A percentile compares a stretch with the other conserved stretches of the same genome.
These are phyloP conservation scores for Physocephala rufipes DNA, from an alignment of 2,888 invertebrate genomes.

Conservation along the genomic window DNA sequence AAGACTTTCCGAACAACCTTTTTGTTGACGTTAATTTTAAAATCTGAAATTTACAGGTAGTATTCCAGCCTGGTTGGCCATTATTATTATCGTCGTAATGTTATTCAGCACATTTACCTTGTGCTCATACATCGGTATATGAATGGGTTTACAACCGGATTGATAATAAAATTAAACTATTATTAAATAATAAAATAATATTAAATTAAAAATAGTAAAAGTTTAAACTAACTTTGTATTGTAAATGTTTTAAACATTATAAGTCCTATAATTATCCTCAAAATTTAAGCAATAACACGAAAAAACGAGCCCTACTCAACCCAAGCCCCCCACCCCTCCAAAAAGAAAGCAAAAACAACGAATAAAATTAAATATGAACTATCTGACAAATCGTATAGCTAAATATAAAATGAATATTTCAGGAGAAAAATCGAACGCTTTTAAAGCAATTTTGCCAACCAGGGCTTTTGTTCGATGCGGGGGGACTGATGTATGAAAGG, in stretches of 20 bases:
- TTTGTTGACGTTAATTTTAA: slow-evolving; percentile 36
- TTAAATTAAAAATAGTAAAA: slow-evolving; percentile 6
- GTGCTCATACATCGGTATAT: slow-evolving; percentile 86
- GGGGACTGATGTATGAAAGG: too few species aligned
- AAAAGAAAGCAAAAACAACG: too few species aligned
- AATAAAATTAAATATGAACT: too few species aligned
- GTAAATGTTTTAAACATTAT: too few species aligned
- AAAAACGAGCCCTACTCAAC: too few species aligned
- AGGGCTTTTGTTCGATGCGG: too few species aligned
- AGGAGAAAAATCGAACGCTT: too few species aligned
- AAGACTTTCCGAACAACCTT: neutral
- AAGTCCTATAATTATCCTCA: neutral
- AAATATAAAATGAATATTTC: too few species aligned
- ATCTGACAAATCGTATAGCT: too few species aligned
- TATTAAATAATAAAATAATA: slow-evolving; percentile 3
- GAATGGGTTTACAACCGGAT: slow-evolving; percentile 40
- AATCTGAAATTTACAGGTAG: slow-evolving; percentile 73
- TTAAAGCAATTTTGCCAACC: too few species aligned
- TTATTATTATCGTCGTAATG: slow-evolving; percentile 77
- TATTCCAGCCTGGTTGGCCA: slow-evolving; percentile 83
- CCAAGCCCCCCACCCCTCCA: too few species aligned
- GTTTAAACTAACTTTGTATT: neutral
- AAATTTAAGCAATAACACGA: neutral
- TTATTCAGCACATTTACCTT: slow-evolving; percentile 81
- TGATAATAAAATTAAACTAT: neutral